A percentile compares a stretch with the other conserved stretches of the same genome.
phyloP scores from a whole-genome alignment of 2,888 invertebrate species.

The Trileptium ribeirensis region DNA sequence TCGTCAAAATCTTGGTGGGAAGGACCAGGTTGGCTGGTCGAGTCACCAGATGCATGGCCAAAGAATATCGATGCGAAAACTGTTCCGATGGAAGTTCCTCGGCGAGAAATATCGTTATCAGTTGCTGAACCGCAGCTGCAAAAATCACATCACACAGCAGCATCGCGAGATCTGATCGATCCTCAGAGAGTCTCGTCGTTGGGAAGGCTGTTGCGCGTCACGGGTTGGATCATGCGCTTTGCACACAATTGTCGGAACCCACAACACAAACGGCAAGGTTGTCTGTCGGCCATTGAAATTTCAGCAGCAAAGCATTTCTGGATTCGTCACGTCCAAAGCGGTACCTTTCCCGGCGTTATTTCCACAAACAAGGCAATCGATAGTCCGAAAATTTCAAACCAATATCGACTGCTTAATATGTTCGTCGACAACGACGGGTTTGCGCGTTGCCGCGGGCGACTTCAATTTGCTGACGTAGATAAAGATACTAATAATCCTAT shows the following conservation, averaged over 20 bases:
- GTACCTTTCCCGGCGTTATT: background rate
- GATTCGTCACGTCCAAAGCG: background rate
- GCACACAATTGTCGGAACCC: background rate
- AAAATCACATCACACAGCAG: background rate
- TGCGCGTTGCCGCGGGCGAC: conserved; percentile 18
- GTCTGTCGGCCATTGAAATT: background rate
- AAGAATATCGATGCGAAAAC: background rate
- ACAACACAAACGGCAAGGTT: background rate
- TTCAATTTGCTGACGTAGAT: conserved; percentile 17
- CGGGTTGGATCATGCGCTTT: background rate
- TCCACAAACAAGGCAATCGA: background rate
- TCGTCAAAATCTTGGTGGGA: background rate
- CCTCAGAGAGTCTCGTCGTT: background rate
- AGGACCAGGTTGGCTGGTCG: conserved; percentile 3
- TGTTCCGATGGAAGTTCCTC: background rate
- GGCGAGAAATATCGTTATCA: background rate
- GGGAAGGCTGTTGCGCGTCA: background rate
- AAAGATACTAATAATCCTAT: conserved; percentile 11
- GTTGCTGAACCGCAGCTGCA: background rate
- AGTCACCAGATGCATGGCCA: background rate
- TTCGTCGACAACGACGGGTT: conserved; percentile 19
- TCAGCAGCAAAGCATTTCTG: background rate
- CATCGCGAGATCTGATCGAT: background rate
- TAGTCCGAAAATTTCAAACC: background rate
- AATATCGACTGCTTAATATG: background rate